These are phyloP conservation scores for Drosophila borborema DNA, from an alignment of 2,888 invertebrate species.

Conservation along the genomic window DNA sequence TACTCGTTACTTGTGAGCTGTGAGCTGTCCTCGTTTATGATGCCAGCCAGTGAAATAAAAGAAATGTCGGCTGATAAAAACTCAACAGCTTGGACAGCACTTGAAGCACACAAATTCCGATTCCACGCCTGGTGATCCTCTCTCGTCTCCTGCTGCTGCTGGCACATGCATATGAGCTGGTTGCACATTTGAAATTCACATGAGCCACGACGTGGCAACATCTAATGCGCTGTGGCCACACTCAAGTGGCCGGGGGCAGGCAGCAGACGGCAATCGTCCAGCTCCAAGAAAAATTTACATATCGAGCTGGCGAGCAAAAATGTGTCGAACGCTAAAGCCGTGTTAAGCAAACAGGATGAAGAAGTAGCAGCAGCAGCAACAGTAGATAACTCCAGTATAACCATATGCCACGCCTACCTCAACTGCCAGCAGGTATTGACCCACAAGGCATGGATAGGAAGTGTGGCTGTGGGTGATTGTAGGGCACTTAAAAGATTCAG, in stretches of 20 bases:
- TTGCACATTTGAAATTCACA: conserved; percentile 71
- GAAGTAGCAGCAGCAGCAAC: not conserved
- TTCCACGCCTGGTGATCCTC: not conserved
- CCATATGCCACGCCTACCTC: not conserved
- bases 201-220: conserved; percentile 43
- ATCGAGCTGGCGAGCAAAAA: conserved; percentile 25
- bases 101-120: conserved; percentile 24
- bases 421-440: not conserved
- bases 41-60: conserved; percentile 61
- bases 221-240: conserved; percentile 65
- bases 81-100: conserved; percentile 55
- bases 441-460: not conserved
- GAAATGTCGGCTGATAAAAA: conserved; percentile 70
- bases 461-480: not conserved
- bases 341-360: conserved; percentile 2
- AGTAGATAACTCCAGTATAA: conserved; percentile 1
- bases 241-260: not conserved
- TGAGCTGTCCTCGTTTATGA: conserved; percentile 63
- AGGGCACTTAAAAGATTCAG: no score
- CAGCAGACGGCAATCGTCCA: not conserved
- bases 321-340: conserved; percentile 16
- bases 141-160: not conserved
- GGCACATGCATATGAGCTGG: conserved; percentile 10
- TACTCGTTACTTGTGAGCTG: conserved; percentile 24
- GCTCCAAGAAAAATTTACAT: conserved; percentile 44